Conservation (phyloP, 2,113 vertebrate genomes). For the Trichechus manatus region DNA sequence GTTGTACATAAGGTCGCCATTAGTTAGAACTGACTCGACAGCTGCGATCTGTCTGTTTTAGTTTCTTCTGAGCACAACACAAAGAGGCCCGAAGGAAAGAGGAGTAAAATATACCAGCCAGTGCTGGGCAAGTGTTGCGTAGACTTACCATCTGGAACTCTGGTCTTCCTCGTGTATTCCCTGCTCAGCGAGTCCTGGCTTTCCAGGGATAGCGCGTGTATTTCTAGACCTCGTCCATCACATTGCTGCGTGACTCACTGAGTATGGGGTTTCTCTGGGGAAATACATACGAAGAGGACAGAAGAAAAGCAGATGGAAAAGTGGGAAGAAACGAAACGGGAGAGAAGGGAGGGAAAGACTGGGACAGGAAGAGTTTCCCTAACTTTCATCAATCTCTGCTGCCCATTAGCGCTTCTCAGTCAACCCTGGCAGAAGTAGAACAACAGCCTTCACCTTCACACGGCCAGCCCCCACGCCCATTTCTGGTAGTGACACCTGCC, state of each 20-base stretch:
- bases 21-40: background rate
- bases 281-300: background rate
- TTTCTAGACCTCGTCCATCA: background rate
- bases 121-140: fast-evolving
- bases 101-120: background rate
- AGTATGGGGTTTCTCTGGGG: background rate
- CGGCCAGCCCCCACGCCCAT: background rate
- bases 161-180: fast-evolving
- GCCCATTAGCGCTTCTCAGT: background rate
- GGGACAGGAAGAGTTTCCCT: background rate
- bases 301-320: background rate
- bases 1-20: background rate
- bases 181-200: fast-evolving
- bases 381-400: background rate
- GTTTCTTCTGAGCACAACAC: background rate
- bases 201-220: background rate
- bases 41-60: background rate
- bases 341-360: background rate
- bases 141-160: fast-evolving
- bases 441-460: too few species aligned
- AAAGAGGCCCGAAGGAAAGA: background rate
- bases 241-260: background rate
- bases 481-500: fast-evolving
- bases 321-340: background rate
- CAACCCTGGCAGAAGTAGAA: background rate